Evolutionary conservation across 2,113 vertebrate species (phyloP).

Genomic region (Cochlearius cochlearius): DNA sequence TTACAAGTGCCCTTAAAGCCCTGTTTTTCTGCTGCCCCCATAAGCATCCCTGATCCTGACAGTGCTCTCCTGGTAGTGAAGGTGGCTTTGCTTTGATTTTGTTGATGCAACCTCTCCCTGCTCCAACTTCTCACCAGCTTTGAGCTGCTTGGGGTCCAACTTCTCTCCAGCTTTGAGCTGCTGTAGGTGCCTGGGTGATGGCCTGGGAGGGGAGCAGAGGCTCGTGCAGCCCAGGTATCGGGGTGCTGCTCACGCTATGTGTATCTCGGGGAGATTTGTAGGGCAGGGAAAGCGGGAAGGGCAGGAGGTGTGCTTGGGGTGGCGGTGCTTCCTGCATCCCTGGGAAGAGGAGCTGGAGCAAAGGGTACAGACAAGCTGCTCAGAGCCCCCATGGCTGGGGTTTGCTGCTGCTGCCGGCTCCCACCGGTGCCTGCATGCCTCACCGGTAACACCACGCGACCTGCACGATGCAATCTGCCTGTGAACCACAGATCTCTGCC

Average conservation of each 20-base stretch:
- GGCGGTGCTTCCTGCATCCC: not conserved
- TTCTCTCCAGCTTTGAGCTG: not conserved
- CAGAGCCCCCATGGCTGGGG: not conserved
- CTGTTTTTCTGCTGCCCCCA: not conserved
- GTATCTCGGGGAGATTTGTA: not conserved
- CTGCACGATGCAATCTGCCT: not conserved
- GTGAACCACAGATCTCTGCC: not conserved
- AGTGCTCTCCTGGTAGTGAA: not conserved
- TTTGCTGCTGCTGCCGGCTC: not conserved
- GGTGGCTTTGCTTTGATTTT: not conserved
- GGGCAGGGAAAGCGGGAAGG: not conserved
- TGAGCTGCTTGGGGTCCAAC: not conserved
- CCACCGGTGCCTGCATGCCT: not conserved
- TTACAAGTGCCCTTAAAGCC: not conserved
- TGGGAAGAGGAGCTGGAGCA: not conserved
- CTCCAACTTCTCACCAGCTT: not conserved
- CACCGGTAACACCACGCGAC: accelerated
- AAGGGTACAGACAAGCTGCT: not conserved
- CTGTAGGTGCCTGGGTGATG: not conserved
- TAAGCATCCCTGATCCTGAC: not conserved
- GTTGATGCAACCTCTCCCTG: not conserved
- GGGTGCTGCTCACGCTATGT: not conserved
- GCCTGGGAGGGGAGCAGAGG: not conserved
- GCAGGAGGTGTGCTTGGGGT: not conserved
- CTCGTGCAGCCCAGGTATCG: not conserved